Evolutionary conservation across 2,797 vertebrate genomes (phyloP), one percentile per base, ranked within the genome.

Genomic region (Gallinago solitaria): DNA sequence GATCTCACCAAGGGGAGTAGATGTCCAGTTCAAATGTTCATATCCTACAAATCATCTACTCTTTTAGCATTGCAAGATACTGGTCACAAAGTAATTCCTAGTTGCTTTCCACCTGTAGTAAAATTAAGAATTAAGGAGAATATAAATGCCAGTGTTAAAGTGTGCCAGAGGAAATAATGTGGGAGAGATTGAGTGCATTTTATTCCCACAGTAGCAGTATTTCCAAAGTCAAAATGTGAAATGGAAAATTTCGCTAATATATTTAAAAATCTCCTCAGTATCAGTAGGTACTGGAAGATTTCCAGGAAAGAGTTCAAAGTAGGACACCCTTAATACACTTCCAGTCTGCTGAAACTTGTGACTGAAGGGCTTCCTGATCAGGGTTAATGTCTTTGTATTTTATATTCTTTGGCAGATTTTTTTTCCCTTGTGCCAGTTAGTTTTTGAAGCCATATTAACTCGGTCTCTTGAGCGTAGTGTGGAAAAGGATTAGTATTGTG

Each of bases 341-440:
- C 11, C 17, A 71, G 4, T 71, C 28, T 75, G 12, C 25, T 69
- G 37, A 54, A 57, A 27, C 70, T 65, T 77, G 23, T 59, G 33
- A 6, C 56, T 64, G 45, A 53, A 53, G 51, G 50, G 8, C 17
- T 85, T 69, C 14, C 41, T 90, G 11, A 14, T 24, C 13, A n/a
- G 21, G 16, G 3, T 73, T 76, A 74, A 59, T 54, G 8, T 32
- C 8, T 45, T 79, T 12, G 2, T 43, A 54, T 32, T 81, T 91
- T 28, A 25, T 78, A 51, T 78, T 56, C 5, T 7, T 87, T 20
- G 67, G 53, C 10, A 88, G 27, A 32, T 35, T 3, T 67, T 30
- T 47, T 59, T n/a, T 17, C 7, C 1, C 14, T 24, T 21, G 1
- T 78, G 5, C 27, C 0, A 8, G 6, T 32, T 75, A 12, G 4